Conservation (phyloP, 1,140 invertebrate genomes). For the Cyphomyrmex costatus region DNA sequence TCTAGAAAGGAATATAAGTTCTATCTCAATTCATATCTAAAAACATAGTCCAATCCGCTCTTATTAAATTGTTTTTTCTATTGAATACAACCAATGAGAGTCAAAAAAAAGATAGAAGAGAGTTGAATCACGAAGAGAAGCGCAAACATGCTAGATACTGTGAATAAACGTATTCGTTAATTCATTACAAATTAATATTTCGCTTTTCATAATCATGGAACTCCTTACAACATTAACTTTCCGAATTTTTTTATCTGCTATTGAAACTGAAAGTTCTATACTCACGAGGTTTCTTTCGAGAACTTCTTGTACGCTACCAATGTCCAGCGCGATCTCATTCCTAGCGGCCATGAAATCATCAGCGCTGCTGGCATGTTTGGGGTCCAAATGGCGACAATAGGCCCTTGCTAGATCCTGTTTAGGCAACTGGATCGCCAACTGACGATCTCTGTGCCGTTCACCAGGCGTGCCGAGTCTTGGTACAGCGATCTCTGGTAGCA, state of each 20-base stretch:
- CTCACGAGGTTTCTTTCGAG: slow-evolving; percentile 86
- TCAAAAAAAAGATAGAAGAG: no score
- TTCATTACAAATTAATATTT: no score
- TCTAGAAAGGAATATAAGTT: no score
- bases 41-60: no score
- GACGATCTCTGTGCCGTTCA: slow-evolving; percentile 92
- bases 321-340: slow-evolving; percentile 98
- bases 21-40: no score
- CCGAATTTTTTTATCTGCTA: not conserved
- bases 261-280: slow-evolving; percentile 42
- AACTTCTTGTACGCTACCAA: slow-evolving; percentile 91
- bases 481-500: slow-evolving; percentile 92
- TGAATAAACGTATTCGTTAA: no score
- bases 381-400: slow-evolving; percentile 95
- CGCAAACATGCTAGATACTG: no score
- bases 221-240: not conserved
- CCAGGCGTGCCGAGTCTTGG: slow-evolving; percentile 92
- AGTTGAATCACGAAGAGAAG: no score
- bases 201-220: no score
- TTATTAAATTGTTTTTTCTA: no score
- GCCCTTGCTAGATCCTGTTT: slow-evolving; percentile 97
- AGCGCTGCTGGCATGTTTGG: slow-evolving; percentile 91
- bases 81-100: no score
- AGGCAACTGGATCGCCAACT: slow-evolving; percentile 96
- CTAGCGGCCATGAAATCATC: slow-evolving; percentile 95